Evolutionary conservation across 2,888 invertebrate species (phyloP).

Genomic region (Dendrolimus pini): DNA sequence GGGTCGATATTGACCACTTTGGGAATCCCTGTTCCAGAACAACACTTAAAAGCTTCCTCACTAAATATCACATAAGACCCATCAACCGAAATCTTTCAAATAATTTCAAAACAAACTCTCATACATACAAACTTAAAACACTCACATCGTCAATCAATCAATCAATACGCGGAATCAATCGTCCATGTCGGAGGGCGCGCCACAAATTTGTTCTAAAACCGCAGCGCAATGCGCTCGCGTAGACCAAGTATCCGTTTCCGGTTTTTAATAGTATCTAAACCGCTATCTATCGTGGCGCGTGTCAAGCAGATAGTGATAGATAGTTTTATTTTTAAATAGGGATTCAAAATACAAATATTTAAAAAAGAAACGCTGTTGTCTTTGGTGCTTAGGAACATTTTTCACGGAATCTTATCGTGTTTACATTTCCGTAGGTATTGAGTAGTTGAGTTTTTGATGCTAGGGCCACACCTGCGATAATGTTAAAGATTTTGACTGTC

Average conservation of each 20-base stretch:
- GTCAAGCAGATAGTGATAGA: background rate
- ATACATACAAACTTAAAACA: slow-evolving; percentile 1
- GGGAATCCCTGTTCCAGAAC: background rate
- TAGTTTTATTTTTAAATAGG: background rate
- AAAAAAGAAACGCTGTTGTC: no score
- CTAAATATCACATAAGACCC: no score
- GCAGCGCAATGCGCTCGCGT: slow-evolving; percentile 6
- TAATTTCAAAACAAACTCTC: background rate
- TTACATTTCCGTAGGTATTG: no score
- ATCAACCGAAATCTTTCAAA: background rate
- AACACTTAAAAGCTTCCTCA: background rate
- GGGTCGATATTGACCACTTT: no score
- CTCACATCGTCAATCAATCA: slow-evolving; percentile 20
- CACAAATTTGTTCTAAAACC: slow-evolving; percentile 23
- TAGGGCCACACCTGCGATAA: no score
- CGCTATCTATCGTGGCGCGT: background rate
- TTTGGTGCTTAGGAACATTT: no score
- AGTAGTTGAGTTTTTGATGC: no score
- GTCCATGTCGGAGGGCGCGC: slow-evolving; percentile 14
- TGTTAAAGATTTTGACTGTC: no score
- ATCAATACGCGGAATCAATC: slow-evolving; percentile 13
- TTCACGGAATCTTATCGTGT: no score
- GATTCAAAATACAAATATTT: background rate
- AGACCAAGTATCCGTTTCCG: slow-evolving; percentile 24
- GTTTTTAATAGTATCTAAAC: slow-evolving; percentile 10